A percentile compares a stretch with the other conserved stretches of the same genome.
Conservation (phyloP, 92 coral and sea anemone genomes). For the Parazoanthus swiftii region DNA sequence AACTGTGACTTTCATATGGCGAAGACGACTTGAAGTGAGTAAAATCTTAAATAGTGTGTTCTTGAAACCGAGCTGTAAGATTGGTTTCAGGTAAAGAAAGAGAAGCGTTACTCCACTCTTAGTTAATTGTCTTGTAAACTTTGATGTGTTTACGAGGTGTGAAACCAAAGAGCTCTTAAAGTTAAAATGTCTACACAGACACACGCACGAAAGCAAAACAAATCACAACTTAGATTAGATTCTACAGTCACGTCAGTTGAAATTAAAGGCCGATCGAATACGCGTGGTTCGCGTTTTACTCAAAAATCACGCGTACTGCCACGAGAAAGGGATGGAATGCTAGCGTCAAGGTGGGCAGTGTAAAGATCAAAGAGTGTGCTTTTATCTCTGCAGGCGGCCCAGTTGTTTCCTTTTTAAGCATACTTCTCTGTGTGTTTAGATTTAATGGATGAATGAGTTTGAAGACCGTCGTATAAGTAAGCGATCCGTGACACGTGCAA, state of each 20-base stretch:
- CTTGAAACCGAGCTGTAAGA: neutral
- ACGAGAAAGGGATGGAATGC: neutral
- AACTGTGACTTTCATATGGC: neutral
- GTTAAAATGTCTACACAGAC: neutral
- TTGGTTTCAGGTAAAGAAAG: neutral
- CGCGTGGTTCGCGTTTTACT: neutral
- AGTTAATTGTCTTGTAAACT: constrained; percentile 35
- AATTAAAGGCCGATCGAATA: neutral
- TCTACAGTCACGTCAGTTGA: neutral
- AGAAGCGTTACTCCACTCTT: neutral
- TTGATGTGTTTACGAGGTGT: constrained; percentile 46
- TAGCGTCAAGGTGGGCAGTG: neutral
- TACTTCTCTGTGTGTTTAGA: constrained; percentile 24
- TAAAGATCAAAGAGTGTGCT: neutral
- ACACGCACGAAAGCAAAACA: constrained; percentile 4
- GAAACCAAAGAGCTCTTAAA: constrained; percentile 17
- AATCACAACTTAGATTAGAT: neutral
- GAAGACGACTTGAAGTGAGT: neutral
- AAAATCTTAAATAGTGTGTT: neutral
- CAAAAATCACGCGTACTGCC: neutral
- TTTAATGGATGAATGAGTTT: constrained; percentile 31
- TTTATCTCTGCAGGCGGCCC: constrained; percentile 13
- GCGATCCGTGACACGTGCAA: constrained; percentile 14
- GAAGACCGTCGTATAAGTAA: constrained; percentile 14
- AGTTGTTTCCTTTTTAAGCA: constrained; percentile 12